Evolutionary conservation across 2,113 vertebrate species (phyloP), one percentile per base, ranked within the genome.

Genomic region (Mustela lutreola): DNA sequence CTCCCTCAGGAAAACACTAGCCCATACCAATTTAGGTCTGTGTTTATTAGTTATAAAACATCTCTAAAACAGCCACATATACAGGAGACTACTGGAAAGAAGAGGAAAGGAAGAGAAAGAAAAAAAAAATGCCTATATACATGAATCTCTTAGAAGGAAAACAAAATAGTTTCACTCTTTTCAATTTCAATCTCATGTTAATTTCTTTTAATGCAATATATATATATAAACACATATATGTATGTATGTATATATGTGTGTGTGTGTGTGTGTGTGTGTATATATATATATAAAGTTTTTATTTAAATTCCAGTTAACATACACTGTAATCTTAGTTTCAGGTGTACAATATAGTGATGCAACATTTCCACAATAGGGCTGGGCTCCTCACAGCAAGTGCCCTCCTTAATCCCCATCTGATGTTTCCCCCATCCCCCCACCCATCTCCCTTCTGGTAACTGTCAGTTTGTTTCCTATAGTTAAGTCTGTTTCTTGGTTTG

Each of bases 1-100:
- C 42, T 76, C 93, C 22, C 84, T 91, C 83, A 62, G 63, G 24
- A 92, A 96, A 80, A 87, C 21, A 84, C 73, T 86, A 93, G 11
- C 53, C 10, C 19, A 16, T 87, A 28, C 58, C 67, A 70, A 76
- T 92, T 93, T 87, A 39, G 1, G 76, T 76, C 82, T 92, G 26
- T 60, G 39, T 42, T 86, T 91, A 88, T 95, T 93, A 71, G 75
- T 85, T 95, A 89, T 93, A 80, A 95, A 97, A 87, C 63, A 18
- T 67, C 65, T 76, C 48, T 60, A 26, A 79, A 94, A 73, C 21
- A 95, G 82, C n/a, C 50, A 31, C 78, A 73, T 24, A n/a, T 19
- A 91, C 45, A 70, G 1, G 9, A 95, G 48, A 80, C 12, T 71
- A 1, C 31, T 71, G 33, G 39, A 80, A 94, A 65, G 12, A 56